phyloP scores from a whole-genome alignment of 2,888 invertebrate genomes.

The Amblyteles armatorius region DNA sequence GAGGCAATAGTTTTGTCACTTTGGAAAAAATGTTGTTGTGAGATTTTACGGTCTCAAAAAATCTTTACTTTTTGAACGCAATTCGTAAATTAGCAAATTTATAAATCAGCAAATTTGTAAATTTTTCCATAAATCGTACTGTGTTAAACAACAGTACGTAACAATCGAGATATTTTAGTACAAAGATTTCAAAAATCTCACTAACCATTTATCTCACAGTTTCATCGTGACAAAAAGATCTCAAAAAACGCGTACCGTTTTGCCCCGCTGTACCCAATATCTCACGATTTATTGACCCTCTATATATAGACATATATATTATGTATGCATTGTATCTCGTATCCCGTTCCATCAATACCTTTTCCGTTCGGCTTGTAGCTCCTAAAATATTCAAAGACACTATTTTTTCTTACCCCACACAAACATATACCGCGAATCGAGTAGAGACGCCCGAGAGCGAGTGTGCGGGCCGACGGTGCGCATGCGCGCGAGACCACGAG shows the following conservation, averaged over 20 bases:
- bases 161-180: too few species aligned
- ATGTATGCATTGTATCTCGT: neutral
- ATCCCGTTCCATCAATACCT: neutral
- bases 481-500: conserved; percentile 34
- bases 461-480: conserved; percentile 26
- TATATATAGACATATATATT: neutral
- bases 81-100: too few species aligned
- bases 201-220: too few species aligned
- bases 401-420: conserved; percentile 7
- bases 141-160: too few species aligned
- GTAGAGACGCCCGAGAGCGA: conserved; percentile 38
- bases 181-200: too few species aligned
- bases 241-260: neutral
- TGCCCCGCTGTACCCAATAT: neutral
- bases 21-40: too few species aligned
- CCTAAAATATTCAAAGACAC: conserved; percentile 23
- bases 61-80: too few species aligned
- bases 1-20: too few species aligned
- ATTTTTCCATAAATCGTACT: too few species aligned
- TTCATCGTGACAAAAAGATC: too few species aligned
- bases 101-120: too few species aligned
- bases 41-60: too few species aligned
- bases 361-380: conserved; percentile 45
- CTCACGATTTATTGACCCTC: conserved; percentile 2
- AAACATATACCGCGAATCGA: neutral